These are phyloP conservation scores for Carterocephalus palaemon DNA, from an alignment of 2,888 invertebrate species.

Conservation along the genomic window DNA sequence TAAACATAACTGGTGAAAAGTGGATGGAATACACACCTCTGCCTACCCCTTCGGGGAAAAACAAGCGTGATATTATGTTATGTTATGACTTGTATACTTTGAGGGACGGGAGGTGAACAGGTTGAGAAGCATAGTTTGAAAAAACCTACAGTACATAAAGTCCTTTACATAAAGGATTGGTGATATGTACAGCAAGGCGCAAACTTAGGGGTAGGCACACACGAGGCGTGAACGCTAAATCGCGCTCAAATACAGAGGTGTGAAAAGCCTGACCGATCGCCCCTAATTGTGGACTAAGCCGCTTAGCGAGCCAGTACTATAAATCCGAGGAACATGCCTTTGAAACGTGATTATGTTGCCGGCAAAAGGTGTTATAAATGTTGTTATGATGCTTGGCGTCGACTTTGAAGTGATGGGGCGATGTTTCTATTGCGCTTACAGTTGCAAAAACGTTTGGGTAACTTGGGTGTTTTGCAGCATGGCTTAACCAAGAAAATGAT, in stretches of 20 bases:
- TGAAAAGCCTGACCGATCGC: constrained; percentile 65
- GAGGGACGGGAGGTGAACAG: constrained; percentile 1
- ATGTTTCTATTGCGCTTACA: background rate
- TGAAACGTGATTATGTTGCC: constrained; percentile 16
- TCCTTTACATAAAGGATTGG: constrained; percentile 55
- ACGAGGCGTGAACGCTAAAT: constrained; percentile 74
- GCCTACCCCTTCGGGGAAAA: too few species aligned
- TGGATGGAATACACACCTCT: too few species aligned
- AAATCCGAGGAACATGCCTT: constrained; percentile 45
- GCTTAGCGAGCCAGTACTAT: constrained; percentile 62
- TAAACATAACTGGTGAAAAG: too few species aligned
- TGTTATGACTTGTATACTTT: too few species aligned
- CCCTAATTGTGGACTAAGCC: constrained; percentile 70
- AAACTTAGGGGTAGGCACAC: constrained; percentile 71
- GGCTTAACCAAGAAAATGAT: too few species aligned
- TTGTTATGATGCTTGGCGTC: constrained; percentile 5
- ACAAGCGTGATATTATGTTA: too few species aligned
- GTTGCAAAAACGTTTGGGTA: too few species aligned
- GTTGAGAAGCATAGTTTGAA: background rate
- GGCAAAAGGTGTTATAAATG: constrained; percentile 3
- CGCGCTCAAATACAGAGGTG: constrained; percentile 72
- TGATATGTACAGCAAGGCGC: constrained; percentile 70
- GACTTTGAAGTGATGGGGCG: background rate
- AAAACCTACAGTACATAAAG: constrained; percentile 1
- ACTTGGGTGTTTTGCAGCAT: too few species aligned